Percentiles rank a stretch among this genome's conserved stretches.
phyloP scores from a whole-genome alignment of 2,113 vertebrate genomes.

The Merops nubicus region DNA sequence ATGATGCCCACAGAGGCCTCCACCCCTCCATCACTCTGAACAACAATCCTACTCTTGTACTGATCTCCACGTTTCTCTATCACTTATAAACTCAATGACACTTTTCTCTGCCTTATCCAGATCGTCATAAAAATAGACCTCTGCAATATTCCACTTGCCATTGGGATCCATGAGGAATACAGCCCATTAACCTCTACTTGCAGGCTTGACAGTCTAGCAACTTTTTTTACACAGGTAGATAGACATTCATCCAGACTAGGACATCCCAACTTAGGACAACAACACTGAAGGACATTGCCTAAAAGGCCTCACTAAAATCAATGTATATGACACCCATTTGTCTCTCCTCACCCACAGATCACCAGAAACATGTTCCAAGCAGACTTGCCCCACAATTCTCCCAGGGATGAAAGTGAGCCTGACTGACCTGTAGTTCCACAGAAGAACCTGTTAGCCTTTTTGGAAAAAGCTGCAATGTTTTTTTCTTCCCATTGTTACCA shows the following conservation, averaged over 20 bases:
- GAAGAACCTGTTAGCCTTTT: background rate
- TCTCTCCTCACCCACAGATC: background rate
- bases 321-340: background rate
- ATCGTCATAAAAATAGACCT: background rate
- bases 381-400: background rate
- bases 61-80: background rate
- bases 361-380: background rate
- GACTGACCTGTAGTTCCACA: background rate
- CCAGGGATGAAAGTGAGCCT: background rate
- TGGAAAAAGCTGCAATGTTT: background rate
- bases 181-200: background rate
- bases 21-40: background rate
- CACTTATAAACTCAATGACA: background rate
- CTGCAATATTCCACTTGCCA: background rate
- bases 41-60: background rate
- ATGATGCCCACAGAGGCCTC: background rate
- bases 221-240: background rate
- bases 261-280: background rate
- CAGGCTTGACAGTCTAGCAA: background rate
- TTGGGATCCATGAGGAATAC: background rate
- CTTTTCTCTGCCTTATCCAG: background rate
- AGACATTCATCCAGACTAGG: background rate
- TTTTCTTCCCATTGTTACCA: background rate
- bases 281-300: background rate
- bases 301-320: background rate